Evolutionary conservation across 2,888 invertebrate species (phyloP), one percentile per base, ranked within the genome.

Genomic region (Geophilus truncorum): DNA sequence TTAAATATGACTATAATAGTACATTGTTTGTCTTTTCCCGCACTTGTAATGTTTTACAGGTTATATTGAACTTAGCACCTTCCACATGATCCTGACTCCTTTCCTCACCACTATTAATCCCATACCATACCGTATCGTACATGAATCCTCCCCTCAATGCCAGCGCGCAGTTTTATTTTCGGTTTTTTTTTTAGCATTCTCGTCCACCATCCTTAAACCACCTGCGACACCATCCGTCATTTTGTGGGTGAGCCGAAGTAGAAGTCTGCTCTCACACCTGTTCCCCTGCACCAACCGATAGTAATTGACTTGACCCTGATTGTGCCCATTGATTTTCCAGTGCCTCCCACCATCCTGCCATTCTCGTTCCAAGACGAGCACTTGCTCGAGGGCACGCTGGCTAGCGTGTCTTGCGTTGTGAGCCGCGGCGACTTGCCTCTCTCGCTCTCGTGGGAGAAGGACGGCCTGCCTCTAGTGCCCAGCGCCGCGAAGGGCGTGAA

Each of bases 401-500:
- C 83, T 30, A 83, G 83, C 77, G 82, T 84, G 21, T 83, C 83
- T 45, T 84, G 84, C 81, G 82, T 83, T 75, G 82, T 84, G 45
- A 82, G 82, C 78, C 83, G 83, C 62, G 84, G 87, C 10, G 87
- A 87, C 83, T 84, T 85, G 76, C 88, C 88, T 57, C 84, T 88
- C 84, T 90, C 89, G 84, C 91, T 93, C 84, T 88, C 90, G 81
- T 93, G 93, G 93, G 90, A 90, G 82, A 90, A 92, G 83, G 92
- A 93, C 85, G 90, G 90, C 70, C 87, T 88, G 36, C 87, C 87
- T 0, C 88, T 91, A 81, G 87, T 88, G 70, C 84, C 84, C 77
- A 28, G 62, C 45, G 21, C 34, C 15, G 80, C 82, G 77, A 57
- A 57, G 28, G 80, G 80, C 76, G 79, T 83, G 57, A 78, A 80